Conservation (phyloP, 23 tunicate genomes). For the Phallusia fumigata region DNA sequence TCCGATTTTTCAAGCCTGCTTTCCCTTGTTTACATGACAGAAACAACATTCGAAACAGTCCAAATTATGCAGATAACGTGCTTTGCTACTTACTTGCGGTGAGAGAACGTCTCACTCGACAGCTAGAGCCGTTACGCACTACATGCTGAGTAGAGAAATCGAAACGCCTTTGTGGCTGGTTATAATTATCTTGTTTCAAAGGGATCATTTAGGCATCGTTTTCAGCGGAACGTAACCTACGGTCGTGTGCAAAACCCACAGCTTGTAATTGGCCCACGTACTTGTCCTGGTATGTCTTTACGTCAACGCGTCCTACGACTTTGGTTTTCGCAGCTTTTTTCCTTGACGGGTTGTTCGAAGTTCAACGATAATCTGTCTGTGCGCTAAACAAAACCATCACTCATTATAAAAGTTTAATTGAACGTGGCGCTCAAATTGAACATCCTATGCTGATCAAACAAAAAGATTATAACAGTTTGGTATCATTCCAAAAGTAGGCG, state of each 20-base stretch:
- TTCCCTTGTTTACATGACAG: not conserved
- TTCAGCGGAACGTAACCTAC: not conserved
- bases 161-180: too few species aligned
- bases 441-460: too few species aligned
- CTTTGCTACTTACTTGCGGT: too few species aligned
- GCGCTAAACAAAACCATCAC: too few species aligned
- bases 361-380: too few species aligned
- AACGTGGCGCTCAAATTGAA: too few species aligned
- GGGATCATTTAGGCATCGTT: not conserved
- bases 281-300: not conserved
- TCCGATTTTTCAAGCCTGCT: not conserved
- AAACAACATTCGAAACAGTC: not conserved
- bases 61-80: not conserved
- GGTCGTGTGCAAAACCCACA: conserved; percentile 1
- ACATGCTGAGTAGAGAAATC: too few species aligned
- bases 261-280: conserved; percentile 10
- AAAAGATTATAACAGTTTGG: too few species aligned
- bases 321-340: too few species aligned
- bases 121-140: not conserved
- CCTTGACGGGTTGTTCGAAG: too few species aligned
- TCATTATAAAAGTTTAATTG: too few species aligned
- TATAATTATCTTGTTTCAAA: conserved; percentile 1
- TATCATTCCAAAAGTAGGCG: too few species aligned
- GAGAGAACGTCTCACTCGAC: not conserved
- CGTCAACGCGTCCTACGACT: not conserved